Conservation (phyloP, 1,140 invertebrate genomes). For the Drosophila nikananu region DNA sequence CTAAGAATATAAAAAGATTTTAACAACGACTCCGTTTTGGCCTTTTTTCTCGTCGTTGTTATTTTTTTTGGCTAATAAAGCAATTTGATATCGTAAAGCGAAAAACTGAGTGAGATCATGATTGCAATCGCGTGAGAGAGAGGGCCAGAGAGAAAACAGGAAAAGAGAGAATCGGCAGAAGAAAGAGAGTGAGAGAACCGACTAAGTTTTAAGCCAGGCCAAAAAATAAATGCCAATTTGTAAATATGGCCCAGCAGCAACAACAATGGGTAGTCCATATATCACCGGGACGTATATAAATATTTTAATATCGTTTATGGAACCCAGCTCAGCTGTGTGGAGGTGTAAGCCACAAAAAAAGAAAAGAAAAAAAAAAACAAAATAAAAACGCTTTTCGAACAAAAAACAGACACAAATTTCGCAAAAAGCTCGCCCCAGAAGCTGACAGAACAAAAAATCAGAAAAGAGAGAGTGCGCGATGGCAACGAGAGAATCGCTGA, state of each 20-base stretch:
- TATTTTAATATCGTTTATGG: slow-evolving; percentile 39
- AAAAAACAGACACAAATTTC: slow-evolving; percentile 54
- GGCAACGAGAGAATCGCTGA: slow-evolving; percentile 26
- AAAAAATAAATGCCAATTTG: slow-evolving; percentile 50
- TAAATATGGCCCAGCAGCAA: slow-evolving; percentile 58
- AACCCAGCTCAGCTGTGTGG: slow-evolving; percentile 43
- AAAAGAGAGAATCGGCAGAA: neutral
- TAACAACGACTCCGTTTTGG: slow-evolving; percentile 44
- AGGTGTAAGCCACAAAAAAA: slow-evolving; percentile 59
- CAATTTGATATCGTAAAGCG: slow-evolving; percentile 78
- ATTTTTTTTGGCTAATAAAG: slow-evolving; percentile 77
- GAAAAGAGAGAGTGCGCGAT: slow-evolving; percentile 17
- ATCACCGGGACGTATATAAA: slow-evolving; percentile 41
- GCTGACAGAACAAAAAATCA: slow-evolving; percentile 34
- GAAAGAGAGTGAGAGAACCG: slow-evolving; percentile 27
- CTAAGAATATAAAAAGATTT: slow-evolving; percentile 61
- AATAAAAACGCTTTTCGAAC: neutral
- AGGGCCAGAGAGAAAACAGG: slow-evolving; percentile 24
- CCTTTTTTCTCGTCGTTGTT: slow-evolving; percentile 23
- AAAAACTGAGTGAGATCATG: slow-evolving; percentile 70
- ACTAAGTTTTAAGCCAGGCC: slow-evolving; percentile 50
- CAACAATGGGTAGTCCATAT: slow-evolving; percentile 45
- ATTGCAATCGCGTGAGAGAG: slow-evolving; percentile 14
- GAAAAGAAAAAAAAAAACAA: neutral
- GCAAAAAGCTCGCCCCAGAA: slow-evolving; percentile 55